Conservation (phyloP, 2,888 invertebrate species). For the Coecobrya sp. region DNA sequence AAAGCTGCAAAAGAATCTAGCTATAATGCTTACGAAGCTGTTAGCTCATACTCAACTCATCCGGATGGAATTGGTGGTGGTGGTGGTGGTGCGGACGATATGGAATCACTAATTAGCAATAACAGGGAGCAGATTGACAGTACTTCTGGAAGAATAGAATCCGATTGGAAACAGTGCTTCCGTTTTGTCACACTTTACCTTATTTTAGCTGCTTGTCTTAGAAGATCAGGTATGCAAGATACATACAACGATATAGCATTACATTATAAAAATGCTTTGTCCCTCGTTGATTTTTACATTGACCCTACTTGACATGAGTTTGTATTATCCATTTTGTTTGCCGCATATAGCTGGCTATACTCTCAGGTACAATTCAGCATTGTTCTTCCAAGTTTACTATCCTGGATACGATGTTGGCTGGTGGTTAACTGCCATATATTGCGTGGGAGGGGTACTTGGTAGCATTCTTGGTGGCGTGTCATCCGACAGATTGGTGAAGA, state of each 20-base stretch:
- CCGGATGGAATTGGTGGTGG: constrained; percentile 51
- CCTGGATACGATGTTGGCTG: constrained; percentile 94
- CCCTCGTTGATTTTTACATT: too few species aligned
- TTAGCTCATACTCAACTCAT: constrained; percentile 66
- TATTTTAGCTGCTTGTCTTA: constrained; percentile 95
- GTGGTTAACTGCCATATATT: constrained; percentile 96
- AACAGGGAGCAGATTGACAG: neutral
- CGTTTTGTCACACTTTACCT: constrained; percentile 94
- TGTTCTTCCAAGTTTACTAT: constrained; percentile 95
- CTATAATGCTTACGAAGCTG: constrained; percentile 79
- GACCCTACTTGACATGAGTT: neutral
- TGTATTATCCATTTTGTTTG: neutral
- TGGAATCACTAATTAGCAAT: constrained; percentile 87
- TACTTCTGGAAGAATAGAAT: constrained; percentile 88
- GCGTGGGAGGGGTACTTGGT: constrained; percentile 93
- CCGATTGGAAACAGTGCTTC: constrained; percentile 92
- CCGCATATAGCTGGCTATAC: constrained; percentile 92
- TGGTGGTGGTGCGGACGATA: constrained; percentile 56
- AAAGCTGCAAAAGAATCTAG: constrained; percentile 67
- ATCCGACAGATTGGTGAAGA: constrained; percentile 95
- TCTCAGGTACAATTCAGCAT: constrained; percentile 96
- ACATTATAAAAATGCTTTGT: neutral
- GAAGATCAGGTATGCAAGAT: constrained; percentile 92
- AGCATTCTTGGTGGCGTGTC: constrained; percentile 91
- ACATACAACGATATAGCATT: constrained; percentile 23